Conservation (phyloP, 2,797 vertebrate species). For the Masticophis lateralis region DNA sequence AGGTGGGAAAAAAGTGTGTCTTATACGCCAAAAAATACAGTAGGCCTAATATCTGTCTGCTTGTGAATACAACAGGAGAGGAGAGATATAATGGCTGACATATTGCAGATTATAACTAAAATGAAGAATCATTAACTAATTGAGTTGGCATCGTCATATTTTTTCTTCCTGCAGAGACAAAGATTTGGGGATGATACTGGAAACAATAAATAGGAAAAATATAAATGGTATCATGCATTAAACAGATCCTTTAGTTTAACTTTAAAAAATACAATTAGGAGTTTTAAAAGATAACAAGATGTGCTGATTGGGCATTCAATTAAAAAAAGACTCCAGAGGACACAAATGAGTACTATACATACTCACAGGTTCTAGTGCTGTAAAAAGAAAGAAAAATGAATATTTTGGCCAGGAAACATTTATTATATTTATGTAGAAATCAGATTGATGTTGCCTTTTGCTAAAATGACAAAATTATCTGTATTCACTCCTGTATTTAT, state of each 20-base stretch:
- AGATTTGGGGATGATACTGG: neutral
- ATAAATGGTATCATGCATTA: neutral
- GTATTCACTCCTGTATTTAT: neutral
- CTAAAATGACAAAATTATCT: constrained; percentile 7
- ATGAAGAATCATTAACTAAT: neutral
- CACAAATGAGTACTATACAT: neutral
- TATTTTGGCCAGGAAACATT: constrained; percentile 3
- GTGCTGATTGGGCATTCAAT: neutral
- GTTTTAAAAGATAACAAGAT: neutral
- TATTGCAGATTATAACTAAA: neutral
- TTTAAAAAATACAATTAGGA: neutral
- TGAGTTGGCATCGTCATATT: neutral
- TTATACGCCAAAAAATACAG: no score
- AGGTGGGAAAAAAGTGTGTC: no score
- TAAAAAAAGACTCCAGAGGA: neutral
- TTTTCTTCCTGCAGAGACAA: neutral
- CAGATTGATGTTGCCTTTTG: neutral
- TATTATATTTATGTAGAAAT: constrained; percentile 6
- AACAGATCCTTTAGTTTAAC: neutral
- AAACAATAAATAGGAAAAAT: neutral
- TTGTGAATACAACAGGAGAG: neutral
- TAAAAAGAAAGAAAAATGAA: neutral
- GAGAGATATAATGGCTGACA: neutral
- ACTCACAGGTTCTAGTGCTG: neutral
- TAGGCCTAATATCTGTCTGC: neutral